Base-by-base conservation (phyloP, 2,888 invertebrate species). In the Arctia plantaginis region DNA sequence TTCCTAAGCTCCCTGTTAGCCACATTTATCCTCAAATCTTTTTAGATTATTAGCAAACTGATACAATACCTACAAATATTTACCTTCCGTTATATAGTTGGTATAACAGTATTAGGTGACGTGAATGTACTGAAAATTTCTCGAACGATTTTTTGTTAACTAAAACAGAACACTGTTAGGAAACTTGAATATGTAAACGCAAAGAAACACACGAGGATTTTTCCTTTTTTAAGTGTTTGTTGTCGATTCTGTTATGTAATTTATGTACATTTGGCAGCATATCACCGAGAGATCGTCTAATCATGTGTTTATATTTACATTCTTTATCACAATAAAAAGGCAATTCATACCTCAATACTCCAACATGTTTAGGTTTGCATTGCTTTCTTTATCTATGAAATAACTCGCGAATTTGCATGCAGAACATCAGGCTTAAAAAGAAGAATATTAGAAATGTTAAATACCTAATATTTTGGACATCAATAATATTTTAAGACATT, bases 251-350 rank as follows among this genome's bases (percentile, higher is more conserved):
- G 66, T 69, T 69, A 62, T 55, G 27, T 74, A 69, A 74, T 74
- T 71, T 69, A 77, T 68, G 39, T 72, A 77, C 66, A 62, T 64
- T 66, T 74, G 66, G 70, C 64, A 33, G 33, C 51, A 66, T 68
- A 75, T 66, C 51, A 33, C 55, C 41, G 66, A 4, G 35, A 44
- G 68, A 72, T 72, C 64, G 41, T 65, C 44, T 72, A 72, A 59
- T 67, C 35, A 35, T 68, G 59, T 33, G 51, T 74, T 69, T 66
- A 47, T 30, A 27, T 59, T 68, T 68, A 55, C 47, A 27, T 59
- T 65, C 47, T 51, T 27, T 71, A 75, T 72, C 59, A 59, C 69
- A 76, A 69, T 62, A 47, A 51, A 23, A 23, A 23, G 20, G 51
- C 23, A 23, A 51, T 51, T 51, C 23, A 51, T 1, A 3, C 6